Conservation (phyloP, 2,113 vertebrate species). For the Sylvilagus bachmani region DNA sequence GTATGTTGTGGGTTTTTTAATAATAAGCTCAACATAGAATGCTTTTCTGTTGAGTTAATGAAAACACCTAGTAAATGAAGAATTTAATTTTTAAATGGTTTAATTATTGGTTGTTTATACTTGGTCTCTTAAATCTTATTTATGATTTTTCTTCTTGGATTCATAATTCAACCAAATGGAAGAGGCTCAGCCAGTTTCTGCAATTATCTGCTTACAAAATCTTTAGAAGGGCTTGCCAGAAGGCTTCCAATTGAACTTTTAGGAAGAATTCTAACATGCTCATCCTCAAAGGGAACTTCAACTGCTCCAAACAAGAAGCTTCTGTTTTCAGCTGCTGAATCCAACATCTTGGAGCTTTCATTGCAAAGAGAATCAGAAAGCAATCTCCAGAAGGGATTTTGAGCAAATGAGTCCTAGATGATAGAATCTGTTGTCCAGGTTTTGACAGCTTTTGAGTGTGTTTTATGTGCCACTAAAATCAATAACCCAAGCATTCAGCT, state of each 20-base stretch:
- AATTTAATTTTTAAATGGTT: slow-evolving; percentile 35
- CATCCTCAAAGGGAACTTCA: not conserved
- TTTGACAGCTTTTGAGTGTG: not conserved
- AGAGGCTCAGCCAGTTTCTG: not conserved
- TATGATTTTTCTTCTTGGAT: slow-evolving; percentile 33
- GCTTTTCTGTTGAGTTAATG: slow-evolving; percentile 21
- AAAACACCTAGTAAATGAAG: not conserved
- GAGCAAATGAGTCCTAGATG: not conserved
- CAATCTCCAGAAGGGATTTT: not conserved
- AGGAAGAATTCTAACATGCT: not conserved
- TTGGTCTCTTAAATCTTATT: slow-evolving; percentile 39
- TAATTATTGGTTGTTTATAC: slow-evolving; percentile 1
- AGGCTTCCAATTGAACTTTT: not conserved
- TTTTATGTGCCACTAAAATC: not conserved
- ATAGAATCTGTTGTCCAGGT: not conserved
- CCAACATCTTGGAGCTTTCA: not conserved
- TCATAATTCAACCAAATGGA: slow-evolving; percentile 21
- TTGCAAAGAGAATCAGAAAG: not conserved
- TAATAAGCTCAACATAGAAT: not conserved
- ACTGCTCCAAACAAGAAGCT: not conserved
- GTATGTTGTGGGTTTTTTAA: not conserved
- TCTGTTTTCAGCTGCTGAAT: not conserved
- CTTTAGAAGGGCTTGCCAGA: not conserved
- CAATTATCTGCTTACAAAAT: not conserved
- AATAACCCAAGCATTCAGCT: not conserved